Evolutionary conservation across 2,888 invertebrate species (phyloP).

Genomic region (Chymomyza procnemis): DNA sequence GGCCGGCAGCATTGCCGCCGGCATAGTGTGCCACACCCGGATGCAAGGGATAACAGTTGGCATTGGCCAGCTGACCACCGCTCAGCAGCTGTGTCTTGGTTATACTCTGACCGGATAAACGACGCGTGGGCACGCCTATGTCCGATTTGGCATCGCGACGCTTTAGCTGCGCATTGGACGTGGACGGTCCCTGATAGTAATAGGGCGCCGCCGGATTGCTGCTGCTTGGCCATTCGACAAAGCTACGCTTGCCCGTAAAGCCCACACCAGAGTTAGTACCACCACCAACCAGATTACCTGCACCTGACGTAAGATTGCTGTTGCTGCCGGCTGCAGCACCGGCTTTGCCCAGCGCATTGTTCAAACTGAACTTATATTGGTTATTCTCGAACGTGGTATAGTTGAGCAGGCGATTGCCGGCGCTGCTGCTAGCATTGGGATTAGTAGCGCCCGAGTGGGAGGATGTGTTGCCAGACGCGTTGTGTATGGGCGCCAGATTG

Average conservation of each 20-base stretch:
- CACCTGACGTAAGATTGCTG: conserved; percentile 64
- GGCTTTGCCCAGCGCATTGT: conserved; percentile 70
- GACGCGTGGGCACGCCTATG: conserved; percentile 77
- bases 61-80: conserved; percentile 67
- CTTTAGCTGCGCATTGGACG: conserved; percentile 54
- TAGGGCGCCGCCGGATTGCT: conserved; percentile 75
- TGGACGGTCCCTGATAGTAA: conserved; percentile 72
- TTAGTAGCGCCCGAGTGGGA: conserved; percentile 16
- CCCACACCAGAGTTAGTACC: conserved; percentile 39
- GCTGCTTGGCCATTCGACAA: conserved; percentile 69
- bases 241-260: conserved; percentile 66
- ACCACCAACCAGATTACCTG: conserved; percentile 59
- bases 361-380: conserved; percentile 79
- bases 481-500: conserved; percentile 74
- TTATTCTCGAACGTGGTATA: conserved; percentile 79
- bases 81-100: conserved; percentile 75
- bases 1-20: conserved; percentile 49
- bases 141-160: conserved; percentile 78
- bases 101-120: conserved; percentile 68
- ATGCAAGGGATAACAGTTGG: conserved; percentile 69
- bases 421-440: conserved; percentile 36
- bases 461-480: conserved; percentile 29
- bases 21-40: conserved; percentile 11
- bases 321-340: conserved; percentile 52
- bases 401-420: conserved; percentile 76